A percentile compares a stretch with the other conserved stretches of the same genome.
Evolutionary conservation across 1,140 invertebrate species (phyloP).

Genomic region (Drosophila ananassae): DNA sequence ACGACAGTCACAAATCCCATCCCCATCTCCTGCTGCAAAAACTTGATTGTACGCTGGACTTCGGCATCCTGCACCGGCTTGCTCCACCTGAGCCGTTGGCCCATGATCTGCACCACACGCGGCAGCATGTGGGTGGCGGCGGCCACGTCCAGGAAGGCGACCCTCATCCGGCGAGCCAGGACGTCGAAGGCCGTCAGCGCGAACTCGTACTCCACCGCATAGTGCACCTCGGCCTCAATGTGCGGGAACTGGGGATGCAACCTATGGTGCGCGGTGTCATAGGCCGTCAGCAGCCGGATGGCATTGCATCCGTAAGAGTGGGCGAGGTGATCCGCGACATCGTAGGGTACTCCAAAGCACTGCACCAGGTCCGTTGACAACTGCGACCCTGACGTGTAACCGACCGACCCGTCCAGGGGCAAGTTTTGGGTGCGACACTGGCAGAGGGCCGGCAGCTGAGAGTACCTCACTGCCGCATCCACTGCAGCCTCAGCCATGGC

Average conservation of each 20-base stretch:
- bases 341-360: constrained; percentile 8
- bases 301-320: constrained; percentile 23
- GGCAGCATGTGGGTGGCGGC: constrained; percentile 22
- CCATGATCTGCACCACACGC: constrained; percentile 26
- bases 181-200: constrained; percentile 22
- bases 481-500: constrained; percentile 28
- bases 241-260: constrained; percentile 9
- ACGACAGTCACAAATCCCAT: constrained; percentile 23
- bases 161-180: constrained; percentile 10
- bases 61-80: neutral
- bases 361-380: constrained; percentile 5
- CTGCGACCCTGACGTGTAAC: constrained; percentile 2
- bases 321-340: constrained; percentile 17
- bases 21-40: constrained; percentile 23
- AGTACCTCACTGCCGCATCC: constrained; percentile 1
- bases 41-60: neutral
- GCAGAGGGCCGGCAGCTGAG: neutral
- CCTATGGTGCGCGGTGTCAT: neutral
- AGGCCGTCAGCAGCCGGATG: constrained; percentile 9
- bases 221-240: constrained; percentile 27
- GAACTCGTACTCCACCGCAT: constrained; percentile 14
- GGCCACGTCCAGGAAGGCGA: constrained; percentile 26
- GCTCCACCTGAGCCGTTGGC: neutral
- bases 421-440: neutral
- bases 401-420: constrained; percentile 4